Evolutionary conservation across 2,113 vertebrate species (phyloP).

Genomic region (Stercorarius parasiticus): DNA sequence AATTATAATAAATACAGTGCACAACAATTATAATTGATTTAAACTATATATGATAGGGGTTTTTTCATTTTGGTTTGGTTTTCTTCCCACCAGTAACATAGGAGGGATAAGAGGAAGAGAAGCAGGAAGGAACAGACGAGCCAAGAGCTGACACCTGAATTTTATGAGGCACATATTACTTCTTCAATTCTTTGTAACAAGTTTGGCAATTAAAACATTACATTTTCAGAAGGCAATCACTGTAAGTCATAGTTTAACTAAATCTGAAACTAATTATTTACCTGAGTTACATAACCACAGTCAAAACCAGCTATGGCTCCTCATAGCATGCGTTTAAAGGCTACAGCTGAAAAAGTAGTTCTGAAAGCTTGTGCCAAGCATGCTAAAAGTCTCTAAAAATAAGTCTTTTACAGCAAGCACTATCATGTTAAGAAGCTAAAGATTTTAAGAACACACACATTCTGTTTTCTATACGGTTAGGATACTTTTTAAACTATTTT

Average conservation of each 20-base stretch:
- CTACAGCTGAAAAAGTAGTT: conserved; percentile 10
- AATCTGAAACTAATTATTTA: background rate
- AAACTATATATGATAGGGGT: background rate
- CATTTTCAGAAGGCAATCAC: background rate
- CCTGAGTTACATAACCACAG: background rate
- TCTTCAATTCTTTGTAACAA: background rate
- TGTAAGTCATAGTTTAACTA: background rate
- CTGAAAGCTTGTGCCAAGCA: conserved; percentile 5
- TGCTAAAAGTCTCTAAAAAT: background rate
- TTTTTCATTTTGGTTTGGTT: background rate
- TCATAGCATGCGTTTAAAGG: background rate
- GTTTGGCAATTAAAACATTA: background rate
- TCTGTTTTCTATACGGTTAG: background rate
- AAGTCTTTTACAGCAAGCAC: conserved; percentile 4
- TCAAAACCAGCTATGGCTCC: background rate
- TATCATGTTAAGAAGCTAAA: conserved; percentile 3
- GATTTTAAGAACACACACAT: background rate
- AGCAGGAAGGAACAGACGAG: background rate
- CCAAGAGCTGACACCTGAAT: background rate
- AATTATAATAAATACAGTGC: background rate
- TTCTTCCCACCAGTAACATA: background rate
- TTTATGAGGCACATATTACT: background rate
- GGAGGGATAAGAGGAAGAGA: background rate
- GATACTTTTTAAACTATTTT: background rate
- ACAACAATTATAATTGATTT: background rate